Base-by-base conservation (phyloP, 1,140 invertebrate genomes). In the Aphelenchoides fujianensis region DNA sequence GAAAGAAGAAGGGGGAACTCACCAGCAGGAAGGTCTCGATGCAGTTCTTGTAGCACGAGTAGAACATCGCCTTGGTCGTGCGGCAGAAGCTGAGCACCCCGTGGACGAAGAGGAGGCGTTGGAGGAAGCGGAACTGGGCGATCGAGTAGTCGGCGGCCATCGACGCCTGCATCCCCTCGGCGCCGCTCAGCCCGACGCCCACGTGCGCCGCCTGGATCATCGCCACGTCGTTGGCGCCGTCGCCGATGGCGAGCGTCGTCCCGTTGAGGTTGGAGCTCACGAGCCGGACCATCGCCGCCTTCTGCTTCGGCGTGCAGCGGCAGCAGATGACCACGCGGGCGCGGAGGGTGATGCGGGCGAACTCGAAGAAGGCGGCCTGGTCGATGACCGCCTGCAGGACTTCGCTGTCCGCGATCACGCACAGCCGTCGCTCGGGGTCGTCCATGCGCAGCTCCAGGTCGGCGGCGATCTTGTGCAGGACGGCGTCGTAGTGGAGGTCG, bases 171-270 rank as follows among this genome's bases (percentile, higher is more conserved):
- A 77, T 61, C 68, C 77, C 77, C 68, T 79, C 77, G 28, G 69
- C 69, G 61, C 78, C 77, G 16, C 41, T 55, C 31, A 79, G 74
- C 34, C 77, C 77, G 63, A 79, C 93, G n/a, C 96, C 96, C 74
- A 98, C 96, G 84, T 98, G 94, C 12, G 96, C 96, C 81, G 92
- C 92, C 90, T 98, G 98, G 74, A 98, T 98, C 95, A 98, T 99
- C 36, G 93, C 96, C 32, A 99, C 95, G 86, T 98, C 96, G 85
- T 99, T 98, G 67, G 95, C 96, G 9, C 96, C 96, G 87, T 99
- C 96, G 1, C 96, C 90, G 72, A 97, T 95, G 3, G 94, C 92
- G 37, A 97, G 86, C 23, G 94, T 96, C 23, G 96, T 92, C 1
- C 92, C 93, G 83, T 88, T 92, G 84, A 93, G 92, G 85, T 91